These are phyloP conservation scores for Rhimphoctona megacephalus DNA, from an alignment of 2,888 invertebrate species.

Conservation along the genomic window DNA sequence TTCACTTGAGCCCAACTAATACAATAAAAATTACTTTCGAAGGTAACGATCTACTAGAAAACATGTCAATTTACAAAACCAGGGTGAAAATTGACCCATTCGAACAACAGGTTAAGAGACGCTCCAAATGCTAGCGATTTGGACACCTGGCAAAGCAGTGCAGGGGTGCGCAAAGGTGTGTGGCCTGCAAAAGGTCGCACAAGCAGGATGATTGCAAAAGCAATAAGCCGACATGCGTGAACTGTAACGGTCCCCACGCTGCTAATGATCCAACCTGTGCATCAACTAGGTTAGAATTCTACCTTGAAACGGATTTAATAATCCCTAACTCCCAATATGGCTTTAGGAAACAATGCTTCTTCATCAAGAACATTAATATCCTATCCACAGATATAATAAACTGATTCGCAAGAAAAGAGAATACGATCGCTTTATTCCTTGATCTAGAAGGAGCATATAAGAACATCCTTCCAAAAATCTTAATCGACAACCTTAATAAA, in stretches of 20 bases:
- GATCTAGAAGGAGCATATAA: conserved; percentile 63
- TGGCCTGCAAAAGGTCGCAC: background rate
- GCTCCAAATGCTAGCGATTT: conserved; percentile 24
- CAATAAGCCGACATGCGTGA: background rate
- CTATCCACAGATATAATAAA: conserved; percentile 45
- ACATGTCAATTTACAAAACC: background rate
- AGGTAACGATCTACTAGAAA: conserved; percentile 4
- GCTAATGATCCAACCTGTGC: background rate
- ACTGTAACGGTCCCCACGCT: background rate
- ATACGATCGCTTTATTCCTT: conserved; percentile 24
- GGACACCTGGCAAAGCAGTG: conserved; percentile 23
- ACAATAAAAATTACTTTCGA: conserved; percentile 24
- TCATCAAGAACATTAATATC: conserved; percentile 37
- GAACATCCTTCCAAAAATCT: conserved; percentile 16
- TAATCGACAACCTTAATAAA: conserved; percentile 18
- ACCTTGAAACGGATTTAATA: conserved; percentile 33
- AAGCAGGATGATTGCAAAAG: background rate
- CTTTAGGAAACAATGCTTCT: conserved; percentile 49
- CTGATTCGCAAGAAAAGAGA: conserved; percentile 26
- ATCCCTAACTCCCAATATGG: conserved; percentile 34
- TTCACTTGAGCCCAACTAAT: background rate
- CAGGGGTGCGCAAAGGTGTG: conserved; percentile 30
- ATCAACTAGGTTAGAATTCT: conserved; percentile 48
- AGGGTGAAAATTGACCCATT: conserved; percentile 22
- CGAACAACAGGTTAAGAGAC: conserved; percentile 14